Conservation (phyloP, 2,797 vertebrate species). For the Rhodeus uyekii region DNA sequence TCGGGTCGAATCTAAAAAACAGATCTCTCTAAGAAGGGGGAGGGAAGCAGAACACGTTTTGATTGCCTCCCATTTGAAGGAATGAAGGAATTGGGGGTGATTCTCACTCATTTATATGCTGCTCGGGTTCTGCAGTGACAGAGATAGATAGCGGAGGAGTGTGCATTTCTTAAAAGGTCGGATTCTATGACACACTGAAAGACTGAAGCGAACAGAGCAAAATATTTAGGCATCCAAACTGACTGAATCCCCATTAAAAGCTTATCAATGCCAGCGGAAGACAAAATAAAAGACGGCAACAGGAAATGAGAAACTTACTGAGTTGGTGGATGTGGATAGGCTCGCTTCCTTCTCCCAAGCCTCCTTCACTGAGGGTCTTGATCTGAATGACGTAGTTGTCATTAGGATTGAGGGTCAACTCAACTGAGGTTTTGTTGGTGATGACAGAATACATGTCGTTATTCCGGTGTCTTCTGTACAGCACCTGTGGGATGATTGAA, state of each 20-base stretch:
- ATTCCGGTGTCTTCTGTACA: conserved; percentile 84
- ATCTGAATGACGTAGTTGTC: conserved; percentile 92
- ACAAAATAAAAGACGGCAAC: conserved; percentile 19
- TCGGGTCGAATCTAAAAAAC: conserved; percentile 64
- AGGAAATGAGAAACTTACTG: conserved; percentile 76
- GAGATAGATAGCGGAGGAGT: conserved; percentile 72
- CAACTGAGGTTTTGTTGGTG: conserved; percentile 82
- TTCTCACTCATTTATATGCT: conserved; percentile 73
- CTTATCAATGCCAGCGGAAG: conserved; percentile 50
- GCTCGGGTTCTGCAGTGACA: conserved; percentile 70
- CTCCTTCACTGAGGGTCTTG: conserved; percentile 84
- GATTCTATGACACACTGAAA: conserved; percentile 54
- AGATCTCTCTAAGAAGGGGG: conserved; percentile 37
- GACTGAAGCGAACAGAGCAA: conserved; percentile 55
- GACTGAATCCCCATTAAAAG: conserved; percentile 59
- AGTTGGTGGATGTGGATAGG: conserved; percentile 91
- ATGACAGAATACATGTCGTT: conserved; percentile 72
- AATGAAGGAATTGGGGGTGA: conserved; percentile 31
- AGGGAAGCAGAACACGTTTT: conserved; percentile 59
- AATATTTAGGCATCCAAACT: conserved; percentile 62
- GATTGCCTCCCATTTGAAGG: conserved; percentile 59
- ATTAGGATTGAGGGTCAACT: conserved; percentile 80
- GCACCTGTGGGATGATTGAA: conserved; percentile 74
- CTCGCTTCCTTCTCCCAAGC: conserved; percentile 87
- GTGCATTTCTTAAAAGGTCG: conserved; percentile 75